A percentile compares a stretch with the other conserved stretches of the same genome.
Evolutionary conservation across 1,140 invertebrate species (phyloP).

Genomic region (Lepidurus apus): DNA sequence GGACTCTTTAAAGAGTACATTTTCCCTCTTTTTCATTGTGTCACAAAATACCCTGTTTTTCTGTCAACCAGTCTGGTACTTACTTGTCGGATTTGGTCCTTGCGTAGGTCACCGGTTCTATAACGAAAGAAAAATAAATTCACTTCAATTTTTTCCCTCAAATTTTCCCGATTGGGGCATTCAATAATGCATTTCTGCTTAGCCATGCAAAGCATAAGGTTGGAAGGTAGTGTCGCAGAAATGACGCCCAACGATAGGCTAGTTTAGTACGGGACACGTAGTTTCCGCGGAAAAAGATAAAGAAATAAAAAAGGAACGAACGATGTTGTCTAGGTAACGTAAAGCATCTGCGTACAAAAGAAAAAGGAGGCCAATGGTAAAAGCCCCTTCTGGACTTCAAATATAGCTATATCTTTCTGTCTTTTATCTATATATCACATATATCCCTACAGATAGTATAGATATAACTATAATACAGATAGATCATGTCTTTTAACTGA

Average conservation of each 20-base stretch:
- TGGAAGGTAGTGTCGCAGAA: not conserved
- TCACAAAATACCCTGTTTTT: not conserved
- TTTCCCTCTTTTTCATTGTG: not conserved
- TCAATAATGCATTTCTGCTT: conserved; percentile 6
- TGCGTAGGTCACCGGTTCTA: conserved; percentile 27
- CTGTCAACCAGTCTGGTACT: conserved; percentile 4
- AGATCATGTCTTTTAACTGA: not conserved
- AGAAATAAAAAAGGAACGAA: conserved; percentile 9
- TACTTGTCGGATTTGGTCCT: conserved; percentile 13
- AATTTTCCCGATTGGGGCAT: not conserved
- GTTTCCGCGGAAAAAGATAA: not conserved
- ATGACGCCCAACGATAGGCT: not conserved
- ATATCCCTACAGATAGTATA: not conserved
- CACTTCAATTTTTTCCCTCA: not conserved
- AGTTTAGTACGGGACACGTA: not conserved
- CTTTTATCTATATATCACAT: too few species aligned
- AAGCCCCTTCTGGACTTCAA: not conserved
- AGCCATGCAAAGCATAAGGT: not conserved
- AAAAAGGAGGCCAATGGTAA: conserved; percentile 1
- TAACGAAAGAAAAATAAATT: not conserved
- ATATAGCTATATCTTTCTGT: too few species aligned
- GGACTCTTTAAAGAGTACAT: not conserved
- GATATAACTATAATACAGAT: not conserved
- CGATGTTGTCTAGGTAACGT: not conserved
- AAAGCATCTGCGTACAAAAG: not conserved